Percentiles rank a stretch among this genome's conserved stretches.
Conservation (phyloP, 92 coral and sea anemone genomes). For the Phenganax subtilis region DNA sequence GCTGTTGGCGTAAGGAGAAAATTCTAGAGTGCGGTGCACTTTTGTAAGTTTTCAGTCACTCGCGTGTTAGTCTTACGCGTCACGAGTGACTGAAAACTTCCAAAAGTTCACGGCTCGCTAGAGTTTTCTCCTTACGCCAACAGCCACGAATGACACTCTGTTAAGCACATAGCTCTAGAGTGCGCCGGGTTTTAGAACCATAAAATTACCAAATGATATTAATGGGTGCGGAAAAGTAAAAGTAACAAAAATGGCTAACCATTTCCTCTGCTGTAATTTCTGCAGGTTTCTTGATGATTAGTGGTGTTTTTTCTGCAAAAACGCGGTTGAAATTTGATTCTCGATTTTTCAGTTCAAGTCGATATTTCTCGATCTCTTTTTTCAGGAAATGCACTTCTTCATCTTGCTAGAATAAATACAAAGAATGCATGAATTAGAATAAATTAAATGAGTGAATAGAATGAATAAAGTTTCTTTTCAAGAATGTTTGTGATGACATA, state of each 20-base stretch:
- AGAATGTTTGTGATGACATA: neutral
- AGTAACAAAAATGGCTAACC: constrained; percentile 4
- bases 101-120: too few relatives aligned
- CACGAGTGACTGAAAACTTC: too few relatives aligned
- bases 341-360: constrained; percentile 86
- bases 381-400: constrained; percentile 83
- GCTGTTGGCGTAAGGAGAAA: too few relatives aligned
- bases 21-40: too few relatives aligned
- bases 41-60: too few relatives aligned
- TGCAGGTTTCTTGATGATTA: constrained; percentile 49
- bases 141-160: too few relatives aligned
- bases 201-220: constrained; percentile 21
- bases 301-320: constrained; percentile 85
- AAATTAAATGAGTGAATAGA: neutral
- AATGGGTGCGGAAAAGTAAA: neutral
- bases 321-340: constrained; percentile 88
- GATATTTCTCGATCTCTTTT: constrained; percentile 88
- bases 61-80: too few relatives aligned
- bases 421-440: too few relatives aligned
- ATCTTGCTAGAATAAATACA: constrained; percentile 56
- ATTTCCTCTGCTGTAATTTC: constrained; percentile 33
- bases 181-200: too few relatives aligned
- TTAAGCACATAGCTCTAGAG: too few relatives aligned
- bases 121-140: too few relatives aligned
- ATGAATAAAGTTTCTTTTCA: neutral